phyloP scores from a whole-genome alignment of 2,797 vertebrate species.

The Microchirus variegatus region DNA sequence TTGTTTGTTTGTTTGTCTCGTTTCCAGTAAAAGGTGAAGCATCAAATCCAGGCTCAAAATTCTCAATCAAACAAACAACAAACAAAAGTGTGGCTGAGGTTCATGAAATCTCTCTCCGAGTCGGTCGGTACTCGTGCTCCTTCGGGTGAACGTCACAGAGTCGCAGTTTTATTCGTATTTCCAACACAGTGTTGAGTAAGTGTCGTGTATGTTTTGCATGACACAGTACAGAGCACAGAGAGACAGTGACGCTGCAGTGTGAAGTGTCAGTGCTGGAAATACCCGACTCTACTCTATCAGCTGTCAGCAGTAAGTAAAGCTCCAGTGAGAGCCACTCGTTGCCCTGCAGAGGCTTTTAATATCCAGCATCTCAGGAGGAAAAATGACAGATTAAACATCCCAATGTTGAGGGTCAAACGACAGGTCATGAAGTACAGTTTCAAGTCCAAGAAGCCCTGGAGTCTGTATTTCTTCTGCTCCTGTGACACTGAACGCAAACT shows the following conservation, averaged over 20 bases:
- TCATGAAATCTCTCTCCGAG: no score
- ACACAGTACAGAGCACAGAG: not conserved
- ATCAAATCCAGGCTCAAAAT: no score
- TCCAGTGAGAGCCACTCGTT: not conserved
- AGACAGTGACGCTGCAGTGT: not conserved
- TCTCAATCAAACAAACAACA: no score
- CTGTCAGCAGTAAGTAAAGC: not conserved
- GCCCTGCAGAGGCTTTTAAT: not conserved
- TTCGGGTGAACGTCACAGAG: no score
- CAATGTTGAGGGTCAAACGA: not conserved
- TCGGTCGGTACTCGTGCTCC: no score
- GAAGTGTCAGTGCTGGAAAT: constrained; percentile 22
- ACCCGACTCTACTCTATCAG: constrained; percentile 9
- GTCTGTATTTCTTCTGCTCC: not conserved
- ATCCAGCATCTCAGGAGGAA: not conserved
- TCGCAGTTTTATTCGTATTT: no score
- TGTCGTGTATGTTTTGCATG: not conserved
- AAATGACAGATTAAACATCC: not conserved
- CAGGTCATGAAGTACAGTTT: not conserved
- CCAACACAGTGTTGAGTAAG: no score
- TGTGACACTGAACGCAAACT: not conserved
- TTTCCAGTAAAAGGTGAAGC: no score
- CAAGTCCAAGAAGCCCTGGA: not conserved
- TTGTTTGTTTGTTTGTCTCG: not conserved
- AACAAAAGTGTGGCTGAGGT: no score